Percentiles rank a stretch among this genome's conserved stretches.
Conservation (phyloP, 2,113 vertebrate genomes). For the cat (Felis catus) region DNA sequence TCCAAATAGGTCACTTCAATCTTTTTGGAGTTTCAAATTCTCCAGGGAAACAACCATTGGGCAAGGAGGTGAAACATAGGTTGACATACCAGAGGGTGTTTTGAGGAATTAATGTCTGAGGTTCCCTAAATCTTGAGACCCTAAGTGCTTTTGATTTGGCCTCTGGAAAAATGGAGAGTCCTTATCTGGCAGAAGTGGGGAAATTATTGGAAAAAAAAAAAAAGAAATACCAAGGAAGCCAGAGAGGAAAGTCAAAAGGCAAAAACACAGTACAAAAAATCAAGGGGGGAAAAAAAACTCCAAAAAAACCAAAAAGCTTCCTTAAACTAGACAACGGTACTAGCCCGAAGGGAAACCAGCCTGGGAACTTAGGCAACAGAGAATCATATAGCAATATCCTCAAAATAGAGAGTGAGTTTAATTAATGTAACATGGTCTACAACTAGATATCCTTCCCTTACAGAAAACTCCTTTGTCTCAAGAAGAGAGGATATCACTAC, state of each 20-base stretch:
- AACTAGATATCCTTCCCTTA: no score
- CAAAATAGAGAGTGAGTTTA: no score
- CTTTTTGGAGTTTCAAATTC: background rate
- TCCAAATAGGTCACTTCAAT: background rate
- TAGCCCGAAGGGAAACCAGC: background rate
- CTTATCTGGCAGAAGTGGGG: background rate
- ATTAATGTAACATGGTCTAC: no score
- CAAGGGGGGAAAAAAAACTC: background rate
- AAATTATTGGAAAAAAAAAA: background rate
- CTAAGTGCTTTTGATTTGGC: background rate
- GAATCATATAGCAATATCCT: background rate
- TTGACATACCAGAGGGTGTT: background rate
- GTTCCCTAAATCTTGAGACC: slow-evolving; percentile 12
- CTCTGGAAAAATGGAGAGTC: background rate
- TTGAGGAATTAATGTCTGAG: background rate
- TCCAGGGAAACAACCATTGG: background rate
- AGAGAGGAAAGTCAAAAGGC: background rate
- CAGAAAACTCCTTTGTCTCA: no score
- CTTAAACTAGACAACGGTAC: background rate
- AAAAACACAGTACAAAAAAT: background rate
- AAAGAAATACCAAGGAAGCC: background rate
- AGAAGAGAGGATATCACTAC: no score
- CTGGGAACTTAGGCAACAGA: background rate
- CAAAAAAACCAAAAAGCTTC: background rate
- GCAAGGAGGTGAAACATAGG: background rate